Conservation (phyloP, 1,140 invertebrate genomes). For the Euwallacea fornicatus region DNA sequence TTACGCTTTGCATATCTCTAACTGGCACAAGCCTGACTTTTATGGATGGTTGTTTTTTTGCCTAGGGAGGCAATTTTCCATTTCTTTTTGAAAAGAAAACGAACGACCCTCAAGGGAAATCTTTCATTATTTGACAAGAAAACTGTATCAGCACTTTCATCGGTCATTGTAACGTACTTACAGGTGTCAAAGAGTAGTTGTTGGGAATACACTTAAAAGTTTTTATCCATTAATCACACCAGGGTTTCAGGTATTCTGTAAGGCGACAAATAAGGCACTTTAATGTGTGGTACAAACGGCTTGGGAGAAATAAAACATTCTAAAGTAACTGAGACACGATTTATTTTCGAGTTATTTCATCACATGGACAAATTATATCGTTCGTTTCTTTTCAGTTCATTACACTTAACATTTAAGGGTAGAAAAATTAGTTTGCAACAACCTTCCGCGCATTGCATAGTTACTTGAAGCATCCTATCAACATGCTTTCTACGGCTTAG, state of each 20-base stretch:
- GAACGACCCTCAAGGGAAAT: neutral
- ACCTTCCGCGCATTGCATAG: conserved; percentile 13
- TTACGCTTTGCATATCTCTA: too few relatives aligned
- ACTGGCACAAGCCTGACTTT: too few relatives aligned
- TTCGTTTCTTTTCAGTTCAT: conserved; percentile 16
- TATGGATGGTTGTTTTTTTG: neutral
- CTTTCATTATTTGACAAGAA: too few relatives aligned
- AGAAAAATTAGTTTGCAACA: conserved; percentile 26
- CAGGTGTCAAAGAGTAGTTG: too few relatives aligned
- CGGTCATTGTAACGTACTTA: too few relatives aligned
- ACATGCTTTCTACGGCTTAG: conserved; percentile 8
- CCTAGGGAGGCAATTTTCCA: neutral
- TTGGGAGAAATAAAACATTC: too few relatives aligned
- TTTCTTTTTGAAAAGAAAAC: neutral
- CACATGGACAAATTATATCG: conserved; percentile 32
- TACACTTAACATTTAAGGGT: conserved; percentile 15
- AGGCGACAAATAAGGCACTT: too few relatives aligned
- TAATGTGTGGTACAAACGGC: too few relatives aligned
- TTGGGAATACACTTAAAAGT: too few relatives aligned
- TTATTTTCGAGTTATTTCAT: conserved; percentile 22
- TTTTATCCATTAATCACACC: too few relatives aligned
- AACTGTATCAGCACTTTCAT: too few relatives aligned
- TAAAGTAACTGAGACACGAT: neutral
- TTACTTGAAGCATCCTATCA: conserved; percentile 8
- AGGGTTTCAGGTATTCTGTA: too few relatives aligned